Conservation (phyloP, 2,113 vertebrate genomes). For the Hirundichthys speculiger region DNA sequence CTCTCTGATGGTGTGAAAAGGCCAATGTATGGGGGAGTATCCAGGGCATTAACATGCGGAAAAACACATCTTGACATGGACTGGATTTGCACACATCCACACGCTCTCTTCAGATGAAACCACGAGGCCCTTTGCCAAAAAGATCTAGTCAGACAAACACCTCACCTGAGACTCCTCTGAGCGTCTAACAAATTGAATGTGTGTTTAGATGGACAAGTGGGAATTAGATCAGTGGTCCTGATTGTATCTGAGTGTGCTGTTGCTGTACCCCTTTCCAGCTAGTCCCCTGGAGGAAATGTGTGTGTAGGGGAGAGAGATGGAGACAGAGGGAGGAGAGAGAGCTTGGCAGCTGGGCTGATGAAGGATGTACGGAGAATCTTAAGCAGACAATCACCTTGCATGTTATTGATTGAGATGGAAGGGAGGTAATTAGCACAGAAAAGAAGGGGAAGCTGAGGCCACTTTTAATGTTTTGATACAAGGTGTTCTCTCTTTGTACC, state of each 20-base stretch:
- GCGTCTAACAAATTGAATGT: slow-evolving; percentile 83
- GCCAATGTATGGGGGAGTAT: slow-evolving; percentile 32
- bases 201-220: slow-evolving; percentile 80
- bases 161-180: slow-evolving; percentile 79
- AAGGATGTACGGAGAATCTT: slow-evolving; percentile 79
- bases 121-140: slow-evolving; percentile 57
- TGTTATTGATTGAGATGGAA: slow-evolving; percentile 80
- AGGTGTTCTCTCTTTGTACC: slow-evolving; percentile 74
- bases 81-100: slow-evolving; percentile 37
- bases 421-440: slow-evolving; percentile 75
- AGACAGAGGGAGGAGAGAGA: slow-evolving; percentile 29
- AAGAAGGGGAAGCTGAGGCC: slow-evolving; percentile 70
- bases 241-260: slow-evolving; percentile 79
- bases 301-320: slow-evolving; percentile 48
- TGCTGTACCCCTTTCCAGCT: slow-evolving; percentile 73
- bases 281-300: slow-evolving; percentile 68
- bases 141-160: slow-evolving; percentile 78
- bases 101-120: slow-evolving; percentile 50
- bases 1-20: slow-evolving; percentile 25
- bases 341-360: slow-evolving; percentile 75
- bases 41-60: slow-evolving; percentile 41
- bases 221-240: slow-evolving; percentile 83
- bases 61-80: slow-evolving; percentile 51
- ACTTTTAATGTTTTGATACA: slow-evolving; percentile 77
- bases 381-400: slow-evolving; percentile 82